Conservation (phyloP, 2,113 vertebrate species). For the Rafetus swinhoei region DNA sequence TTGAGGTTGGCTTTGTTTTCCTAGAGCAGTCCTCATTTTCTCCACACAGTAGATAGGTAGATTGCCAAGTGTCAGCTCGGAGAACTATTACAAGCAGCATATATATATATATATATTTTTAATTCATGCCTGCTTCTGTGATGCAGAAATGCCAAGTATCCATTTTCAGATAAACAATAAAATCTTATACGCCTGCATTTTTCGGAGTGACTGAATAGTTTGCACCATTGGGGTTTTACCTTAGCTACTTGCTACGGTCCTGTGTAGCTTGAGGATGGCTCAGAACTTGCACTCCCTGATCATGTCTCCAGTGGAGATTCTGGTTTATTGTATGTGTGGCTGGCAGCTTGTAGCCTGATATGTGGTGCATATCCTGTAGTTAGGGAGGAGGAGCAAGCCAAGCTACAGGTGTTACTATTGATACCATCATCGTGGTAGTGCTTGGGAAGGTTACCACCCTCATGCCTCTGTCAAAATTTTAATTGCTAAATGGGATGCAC, state of each 20-base stretch:
- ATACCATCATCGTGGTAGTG: not conserved
- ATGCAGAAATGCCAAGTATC: not conserved
- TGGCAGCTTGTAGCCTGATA: not conserved
- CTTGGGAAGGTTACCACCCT: too few relatives aligned
- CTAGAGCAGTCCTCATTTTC: not conserved
- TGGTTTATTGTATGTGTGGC: not conserved
- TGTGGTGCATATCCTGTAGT: not conserved
- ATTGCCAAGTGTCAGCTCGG: not conserved
- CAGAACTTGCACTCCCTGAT: not conserved
- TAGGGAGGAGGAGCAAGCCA: not conserved
- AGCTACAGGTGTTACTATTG: constrained; percentile 36
- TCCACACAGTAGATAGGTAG: not conserved
- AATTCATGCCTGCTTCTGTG: not conserved
- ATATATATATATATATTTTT: too few relatives aligned
- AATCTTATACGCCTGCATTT: not conserved
- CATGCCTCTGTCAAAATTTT: too few relatives aligned
- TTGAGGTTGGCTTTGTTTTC: not conserved
- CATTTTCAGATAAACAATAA: not conserved
- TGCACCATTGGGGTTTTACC: not conserved
- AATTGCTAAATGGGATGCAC: too few relatives aligned
- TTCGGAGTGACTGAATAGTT: not conserved
- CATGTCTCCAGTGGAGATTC: not conserved
- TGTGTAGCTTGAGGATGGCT: not conserved
- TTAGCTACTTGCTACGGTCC: not conserved
- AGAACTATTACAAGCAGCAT: not conserved